Evolutionary conservation across 2,888 invertebrate genomes (phyloP).

Genomic region (Macrophya alboannulata): DNA sequence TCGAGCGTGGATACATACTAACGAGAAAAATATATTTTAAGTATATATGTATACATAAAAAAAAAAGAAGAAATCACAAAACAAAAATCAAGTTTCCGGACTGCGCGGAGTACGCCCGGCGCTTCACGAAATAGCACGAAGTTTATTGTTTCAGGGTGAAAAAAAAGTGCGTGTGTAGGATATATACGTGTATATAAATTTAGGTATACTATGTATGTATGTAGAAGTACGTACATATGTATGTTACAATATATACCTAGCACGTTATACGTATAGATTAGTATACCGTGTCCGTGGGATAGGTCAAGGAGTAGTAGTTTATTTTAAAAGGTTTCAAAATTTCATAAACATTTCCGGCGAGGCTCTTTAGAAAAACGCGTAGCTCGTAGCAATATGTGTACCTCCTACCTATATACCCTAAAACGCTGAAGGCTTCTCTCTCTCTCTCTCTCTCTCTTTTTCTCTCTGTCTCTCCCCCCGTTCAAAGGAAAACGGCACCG

Average conservation of each 20-base stretch:
- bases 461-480: conserved; percentile 3
- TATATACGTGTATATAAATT: background rate
- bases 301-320: conserved; percentile 73
- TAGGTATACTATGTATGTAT: background rate
- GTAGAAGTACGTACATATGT: background rate
- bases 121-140: conserved; percentile 34
- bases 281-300: conserved; percentile 67
- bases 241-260: background rate
- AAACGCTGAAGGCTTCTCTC: background rate
- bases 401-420: background rate
- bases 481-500: conserved; percentile 56
- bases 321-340: conserved; percentile 73
- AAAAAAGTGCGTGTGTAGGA: conserved; percentile 55
- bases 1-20: no score
- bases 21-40: no score
- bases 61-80: conserved; percentile 1
- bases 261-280: background rate
- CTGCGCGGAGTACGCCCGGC: background rate
- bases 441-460: background rate
- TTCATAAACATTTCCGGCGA: conserved; percentile 69
- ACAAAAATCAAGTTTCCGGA: conserved; percentile 8
- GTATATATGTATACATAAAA: background rate
- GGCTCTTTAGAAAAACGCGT: conserved; percentile 55
- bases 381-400: background rate
- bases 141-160: conserved; percentile 74